Evolutionary conservation across 2,888 invertebrate genomes (phyloP), one percentile per base, ranked within the genome.

Genomic region (Smittia sp.): DNA sequence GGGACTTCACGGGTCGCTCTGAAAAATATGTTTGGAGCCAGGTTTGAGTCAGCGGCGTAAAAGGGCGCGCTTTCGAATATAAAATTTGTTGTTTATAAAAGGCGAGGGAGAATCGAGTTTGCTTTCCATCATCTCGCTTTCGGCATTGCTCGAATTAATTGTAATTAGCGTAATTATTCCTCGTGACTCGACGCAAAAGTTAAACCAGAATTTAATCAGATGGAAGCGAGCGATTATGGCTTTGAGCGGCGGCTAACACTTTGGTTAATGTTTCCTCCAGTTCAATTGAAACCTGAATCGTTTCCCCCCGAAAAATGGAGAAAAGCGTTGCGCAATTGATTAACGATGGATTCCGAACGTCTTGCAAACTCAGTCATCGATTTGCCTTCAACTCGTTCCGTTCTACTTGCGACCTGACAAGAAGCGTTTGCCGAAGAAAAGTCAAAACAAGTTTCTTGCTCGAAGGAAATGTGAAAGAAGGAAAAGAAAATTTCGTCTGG

Each of bases 1-100:
- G 69, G 46, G 54, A 22, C 58, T 58, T 63, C 27, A 27, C 63
- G n/a, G n/a, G n/a, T n/a, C n/a, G n/a, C n/a, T n/a, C n/a, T n/a
- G 25, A n/a, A 27, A 25, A n/a, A 63, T 1, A 25, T 27, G 63
- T 63, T n/a, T 6, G 18, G 7, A 22, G 58, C 58, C 58, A 58
- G 58, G 58, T 58, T 27, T 24, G 27, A 25, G n/a, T 58, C 3
- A 11, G 25, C 13, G 18, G 58, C 18, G 58, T 18, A 15, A 54
- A 54, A 52, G 41, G 32, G 69, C 69, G 69, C 69, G 54, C 25
- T 1, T 32, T 65, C 9, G 11, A 27, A 27, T 9, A 6, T 18
- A 62, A 65, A 65, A 13, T n/a, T 65, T 54, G 46, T n/a, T 46
- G 46, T 46, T 46, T 46, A 2, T 1, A 46, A n/a, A 58, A 58